A percentile compares a stretch with the other conserved stretches of the same genome.
These are phyloP conservation scores for Phania funesta DNA, from an alignment of 2,888 invertebrate species.

Conservation along the genomic window DNA sequence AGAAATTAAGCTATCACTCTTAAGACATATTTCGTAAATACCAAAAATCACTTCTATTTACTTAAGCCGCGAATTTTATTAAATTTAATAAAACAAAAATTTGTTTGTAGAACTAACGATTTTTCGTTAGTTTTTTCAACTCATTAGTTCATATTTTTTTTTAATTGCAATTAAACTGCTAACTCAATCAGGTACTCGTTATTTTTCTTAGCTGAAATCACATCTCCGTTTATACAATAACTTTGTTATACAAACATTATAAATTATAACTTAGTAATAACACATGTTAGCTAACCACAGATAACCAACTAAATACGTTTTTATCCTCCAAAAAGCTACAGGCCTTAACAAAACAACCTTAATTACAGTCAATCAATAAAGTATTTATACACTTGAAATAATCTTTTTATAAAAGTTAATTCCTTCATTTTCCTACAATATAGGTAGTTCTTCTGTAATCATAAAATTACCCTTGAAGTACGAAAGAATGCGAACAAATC, in stretches of 20 bases:
- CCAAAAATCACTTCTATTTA: too few species aligned
- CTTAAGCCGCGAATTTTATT: too few species aligned
- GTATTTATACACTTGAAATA: slow-evolving; percentile 42
- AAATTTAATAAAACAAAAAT: background rate
- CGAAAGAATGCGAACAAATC: slow-evolving; percentile 22
- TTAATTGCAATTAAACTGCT: background rate
- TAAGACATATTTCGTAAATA: too few species aligned
- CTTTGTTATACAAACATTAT: slow-evolving; percentile 54
- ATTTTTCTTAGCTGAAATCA: background rate
- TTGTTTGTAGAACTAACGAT: background rate
- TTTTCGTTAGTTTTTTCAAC: background rate
- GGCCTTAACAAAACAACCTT: slow-evolving; percentile 25
- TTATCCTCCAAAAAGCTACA: background rate
- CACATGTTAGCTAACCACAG: slow-evolving; percentile 36
- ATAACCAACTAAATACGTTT: background rate
- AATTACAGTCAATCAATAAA: slow-evolving; percentile 32
- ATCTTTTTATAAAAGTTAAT: slow-evolving; percentile 36
- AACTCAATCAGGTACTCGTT: background rate
- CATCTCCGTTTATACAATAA: slow-evolving; percentile 18
- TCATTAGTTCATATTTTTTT: background rate
- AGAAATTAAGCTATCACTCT: too few species aligned
- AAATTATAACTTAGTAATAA: slow-evolving; percentile 60
- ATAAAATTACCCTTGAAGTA: slow-evolving; percentile 65
- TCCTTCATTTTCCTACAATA: background rate
- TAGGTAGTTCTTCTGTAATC: slow-evolving; percentile 53